Percentiles rank a stretch among this genome's conserved stretches.
Conservation (phyloP, 2,797 vertebrate species). For the Micrastur ruficollis region DNA sequence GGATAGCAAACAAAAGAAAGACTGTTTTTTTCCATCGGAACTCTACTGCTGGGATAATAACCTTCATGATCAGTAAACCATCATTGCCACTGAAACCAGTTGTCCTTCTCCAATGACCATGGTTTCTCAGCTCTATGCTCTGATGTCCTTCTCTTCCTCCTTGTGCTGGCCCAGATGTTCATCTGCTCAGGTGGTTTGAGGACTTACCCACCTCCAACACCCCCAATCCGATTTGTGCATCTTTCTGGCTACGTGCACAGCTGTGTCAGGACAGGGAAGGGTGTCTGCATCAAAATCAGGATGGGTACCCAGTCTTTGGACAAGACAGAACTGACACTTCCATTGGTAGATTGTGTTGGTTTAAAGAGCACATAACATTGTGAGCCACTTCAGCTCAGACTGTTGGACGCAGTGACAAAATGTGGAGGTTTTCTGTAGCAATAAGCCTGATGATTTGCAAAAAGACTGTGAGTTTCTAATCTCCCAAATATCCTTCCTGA, state of each 20-base stretch:
- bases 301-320: not conserved
- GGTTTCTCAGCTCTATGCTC: not conserved
- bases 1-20: not conserved
- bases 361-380: not conserved
- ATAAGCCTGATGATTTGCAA: not conserved
- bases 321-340: not conserved
- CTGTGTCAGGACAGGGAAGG: not conserved
- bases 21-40: not conserved
- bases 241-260: not conserved
- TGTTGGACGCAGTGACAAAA: not conserved
- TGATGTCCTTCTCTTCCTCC: not conserved
- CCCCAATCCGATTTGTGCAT: not conserved
- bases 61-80: not conserved
- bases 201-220: not conserved
- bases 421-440: not conserved
- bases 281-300: not conserved
- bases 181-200: not conserved
- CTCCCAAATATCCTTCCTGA: not conserved
- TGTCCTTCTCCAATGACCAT: not conserved
- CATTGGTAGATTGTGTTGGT: not conserved
- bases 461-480: not conserved
- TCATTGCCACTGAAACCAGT: rapidly evolving
- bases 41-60: not conserved
- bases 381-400: not conserved
- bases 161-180: not conserved